phyloP scores from a whole-genome alignment of 2,113 vertebrate genomes.

The Percopsis transmontana region DNA sequence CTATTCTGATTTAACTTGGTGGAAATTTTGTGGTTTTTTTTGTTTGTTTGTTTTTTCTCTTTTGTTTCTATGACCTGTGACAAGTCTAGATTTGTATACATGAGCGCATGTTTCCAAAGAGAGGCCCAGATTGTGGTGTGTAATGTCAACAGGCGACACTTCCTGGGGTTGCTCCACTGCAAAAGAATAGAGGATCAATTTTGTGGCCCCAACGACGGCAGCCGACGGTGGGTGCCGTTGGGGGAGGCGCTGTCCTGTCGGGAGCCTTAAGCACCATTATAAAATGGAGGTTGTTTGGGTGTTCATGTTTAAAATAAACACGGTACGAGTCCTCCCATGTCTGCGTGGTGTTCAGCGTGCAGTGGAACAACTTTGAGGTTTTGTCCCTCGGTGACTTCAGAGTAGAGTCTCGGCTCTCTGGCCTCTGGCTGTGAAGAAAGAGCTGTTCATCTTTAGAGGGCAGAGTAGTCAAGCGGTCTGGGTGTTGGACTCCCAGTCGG shows the following conservation, averaged over 20 bases:
- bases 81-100: conserved; percentile 10
- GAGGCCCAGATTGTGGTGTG: conserved; percentile 18
- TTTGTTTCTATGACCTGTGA: neutral
- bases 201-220: conserved; percentile 33
- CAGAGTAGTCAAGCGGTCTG: no score
- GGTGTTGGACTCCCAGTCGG: no score
- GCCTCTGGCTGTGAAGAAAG: neutral
- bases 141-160: conserved; percentile 45
- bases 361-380: neutral
- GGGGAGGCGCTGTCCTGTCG: neutral
- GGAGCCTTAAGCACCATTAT: conserved; percentile 38
- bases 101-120: conserved; percentile 12
- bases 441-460: no score
- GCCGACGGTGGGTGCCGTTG: conserved; percentile 28
- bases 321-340: neutral
- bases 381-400: neutral
- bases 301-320: conserved; percentile 39
- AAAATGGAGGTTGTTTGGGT: conserved; percentile 20
- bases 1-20: neutral
- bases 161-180: conserved; percentile 62
- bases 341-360: conserved; percentile 26
- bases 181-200: conserved; percentile 41
- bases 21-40: neutral
- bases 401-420: neutral
- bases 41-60: neutral